Conservation (phyloP, 1,140 invertebrate genomes). For the Pogonomyrmex californicus region DNA sequence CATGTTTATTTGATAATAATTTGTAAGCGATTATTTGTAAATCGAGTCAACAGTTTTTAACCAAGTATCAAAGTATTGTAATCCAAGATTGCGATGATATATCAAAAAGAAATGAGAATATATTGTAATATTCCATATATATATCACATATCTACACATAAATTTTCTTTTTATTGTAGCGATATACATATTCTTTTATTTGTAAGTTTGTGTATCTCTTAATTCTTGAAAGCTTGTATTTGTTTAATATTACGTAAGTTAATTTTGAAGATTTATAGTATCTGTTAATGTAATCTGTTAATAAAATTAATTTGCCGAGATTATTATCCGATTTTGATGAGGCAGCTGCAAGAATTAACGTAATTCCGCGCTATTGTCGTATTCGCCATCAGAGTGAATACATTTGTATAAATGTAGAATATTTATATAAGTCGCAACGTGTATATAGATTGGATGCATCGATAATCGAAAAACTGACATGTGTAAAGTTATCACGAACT, state of each 20-base stretch:
- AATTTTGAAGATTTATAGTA: background rate
- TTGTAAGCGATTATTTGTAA: background rate
- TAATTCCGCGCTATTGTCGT: background rate
- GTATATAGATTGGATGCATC: slow-evolving; percentile 47
- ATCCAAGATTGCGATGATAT: background rate
- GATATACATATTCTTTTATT: background rate
- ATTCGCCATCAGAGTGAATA: slow-evolving; percentile 4
- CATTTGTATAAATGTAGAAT: slow-evolving; percentile 59
- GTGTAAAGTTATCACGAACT: slow-evolving; percentile 33
- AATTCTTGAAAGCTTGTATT: background rate
- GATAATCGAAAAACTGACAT: slow-evolving; percentile 17
- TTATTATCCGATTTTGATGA: slow-evolving; percentile 11
- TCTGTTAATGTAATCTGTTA: background rate
- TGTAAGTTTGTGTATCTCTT: background rate
- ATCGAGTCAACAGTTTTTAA: background rate
- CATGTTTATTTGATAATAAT: slow-evolving; percentile 5
- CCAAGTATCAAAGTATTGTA: background rate
- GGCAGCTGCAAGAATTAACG: background rate
- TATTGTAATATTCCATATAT: slow-evolving; percentile 19
- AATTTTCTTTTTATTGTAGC: background rate
- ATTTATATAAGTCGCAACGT: slow-evolving; percentile 48
- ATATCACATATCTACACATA: background rate
- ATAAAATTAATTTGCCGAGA: background rate
- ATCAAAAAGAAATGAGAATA: background rate
- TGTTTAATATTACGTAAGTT: background rate